Evolutionary conservation across 2,113 vertebrate genomes (phyloP).

Genomic region (Catharus bicknelli): DNA sequence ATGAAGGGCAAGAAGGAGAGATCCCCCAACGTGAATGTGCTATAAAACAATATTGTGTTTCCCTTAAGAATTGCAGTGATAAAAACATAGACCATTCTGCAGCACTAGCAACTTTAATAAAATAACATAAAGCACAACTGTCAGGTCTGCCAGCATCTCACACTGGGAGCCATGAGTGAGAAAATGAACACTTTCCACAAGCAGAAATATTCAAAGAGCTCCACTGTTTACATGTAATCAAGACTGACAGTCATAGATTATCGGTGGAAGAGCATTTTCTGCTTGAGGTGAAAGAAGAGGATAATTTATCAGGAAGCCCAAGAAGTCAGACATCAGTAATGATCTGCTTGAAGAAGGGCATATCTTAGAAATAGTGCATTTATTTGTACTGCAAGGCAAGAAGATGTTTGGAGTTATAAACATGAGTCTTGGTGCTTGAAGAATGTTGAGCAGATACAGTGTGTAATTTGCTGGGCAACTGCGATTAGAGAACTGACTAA

Average conservation of each 20-base stretch:
- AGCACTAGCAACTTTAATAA: slow-evolving; percentile 56
- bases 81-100: slow-evolving; percentile 10
- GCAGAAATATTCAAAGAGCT: slow-evolving; percentile 67
- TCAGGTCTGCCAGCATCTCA: slow-evolving; percentile 44
- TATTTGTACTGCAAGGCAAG: slow-evolving; percentile 54
- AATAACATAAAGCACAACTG: slow-evolving; percentile 59
- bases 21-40: background rate
- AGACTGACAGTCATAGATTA: slow-evolving; percentile 71
- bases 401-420: slow-evolving; percentile 39
- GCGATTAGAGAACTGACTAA: slow-evolving; percentile 27
- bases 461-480: slow-evolving; percentile 22
- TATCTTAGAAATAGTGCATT: slow-evolving; percentile 44
- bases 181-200: slow-evolving; percentile 54
- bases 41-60: slow-evolving; percentile 43
- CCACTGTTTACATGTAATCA: slow-evolving; percentile 68
- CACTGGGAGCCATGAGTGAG: slow-evolving; percentile 40
- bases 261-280: slow-evolving; percentile 67
- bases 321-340: slow-evolving; percentile 50
- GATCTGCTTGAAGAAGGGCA: slow-evolving; percentile 58
- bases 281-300: slow-evolving; percentile 71
- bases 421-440: background rate
- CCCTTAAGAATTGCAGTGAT: slow-evolving; percentile 47
- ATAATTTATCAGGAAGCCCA: slow-evolving; percentile 59
- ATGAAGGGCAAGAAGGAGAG: background rate
- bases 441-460: background rate